Evolutionary conservation across 64 coral and sea anemone species (phyloP), one percentile per base, ranked within the genome.

Genomic region (Hydrozoanthus tunicans): DNA sequence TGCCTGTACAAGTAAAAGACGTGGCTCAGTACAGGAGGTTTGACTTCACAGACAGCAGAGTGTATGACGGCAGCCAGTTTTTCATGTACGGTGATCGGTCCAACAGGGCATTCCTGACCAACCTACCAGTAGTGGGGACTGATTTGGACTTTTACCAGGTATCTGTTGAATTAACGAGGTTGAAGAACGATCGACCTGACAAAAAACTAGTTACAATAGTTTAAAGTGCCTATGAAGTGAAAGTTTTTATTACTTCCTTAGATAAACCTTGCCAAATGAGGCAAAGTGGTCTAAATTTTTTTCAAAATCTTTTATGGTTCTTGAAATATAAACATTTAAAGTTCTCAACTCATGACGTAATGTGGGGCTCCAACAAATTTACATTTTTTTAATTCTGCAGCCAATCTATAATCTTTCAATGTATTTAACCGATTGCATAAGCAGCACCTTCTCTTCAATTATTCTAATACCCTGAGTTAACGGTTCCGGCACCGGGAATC

Each of bases 111-210:
- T 91, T 58, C 60, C 67, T 91, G n/a, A 80, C 79, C 68, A 91
- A 62, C 27, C 15, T 82, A 25, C 79, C 79, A 9, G 66, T 82
- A 9, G 62, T 62, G 13, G 90, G 90, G 62, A 6, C 17, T 15
- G 14, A 73, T 9, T 52, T 91, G 79, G 90, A 91, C 79, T 91
- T 91, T 51, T 91, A 91, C 58, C 90, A 91, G 90, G 90, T 91
- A 53, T 25, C 17, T 91, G 61, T 11, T 14, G 3, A 43, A 53
- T 60, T 68, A 43, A 24, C 51, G 53, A 9, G 3, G 76, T 80
- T 51, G 51, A 72, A 11, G 58, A 54, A 56, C 73, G 23, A 60
- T 24, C n/a, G 9, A 56, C 1, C 53, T 9, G 51, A 85, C 24
- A 27, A 25, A 3, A 20, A 72, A 23, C 24, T 72, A 5, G 5